Evolutionary conservation across 2,113 vertebrate species (phyloP), one percentile per base, ranked within the genome.

Genomic region (Onychostruthus taczanowskii): DNA sequence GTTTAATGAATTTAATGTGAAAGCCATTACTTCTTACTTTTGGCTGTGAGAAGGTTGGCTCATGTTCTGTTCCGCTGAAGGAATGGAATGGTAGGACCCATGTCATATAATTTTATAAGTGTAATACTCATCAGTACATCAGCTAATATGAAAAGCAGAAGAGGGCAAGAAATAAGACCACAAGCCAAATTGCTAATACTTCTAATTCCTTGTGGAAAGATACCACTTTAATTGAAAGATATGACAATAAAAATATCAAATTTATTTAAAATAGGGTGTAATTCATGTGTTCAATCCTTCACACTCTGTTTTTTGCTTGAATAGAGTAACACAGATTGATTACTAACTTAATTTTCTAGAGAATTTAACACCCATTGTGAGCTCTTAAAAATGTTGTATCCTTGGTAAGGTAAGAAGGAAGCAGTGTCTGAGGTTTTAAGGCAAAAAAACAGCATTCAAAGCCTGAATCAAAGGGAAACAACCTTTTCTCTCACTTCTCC

Each of bases 1-100:
- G 50, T 87, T 94, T 94, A 94, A 97, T 83, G 91, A 96, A 97
- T 97, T 95, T 90, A 90, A 97, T 59, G 68, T 96, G 84, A 89
- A 96, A 95, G 44, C 78, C 85, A 81, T 93, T 93, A 94, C 81
- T 97, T 94, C 67, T 83, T 92, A 77, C 94, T 95, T 98, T 95
- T 92, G 78, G 87, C 89, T 35, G 49, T 85, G 90, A 94, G 75
- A 96, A 93, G 69, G 27, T 52, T 97, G 97, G 94, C 84, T 88
- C 88, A 77, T 61, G 81, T 93, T 96, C 78, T 88, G 67, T 94
- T 97, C 97, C 2, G 1, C 39, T 74, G 62, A 72, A 91, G 91
- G 84, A 89, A 72, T 55, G 55, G 47, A 82, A 91, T 58, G 50
- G 44, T 67, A 82, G 63, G 68, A 96, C 93, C 46, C 84, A 52